These are phyloP conservation scores for Allobates femoralis DNA, from an alignment of 2,797 vertebrate genomes.

Conservation along the genomic window DNA sequence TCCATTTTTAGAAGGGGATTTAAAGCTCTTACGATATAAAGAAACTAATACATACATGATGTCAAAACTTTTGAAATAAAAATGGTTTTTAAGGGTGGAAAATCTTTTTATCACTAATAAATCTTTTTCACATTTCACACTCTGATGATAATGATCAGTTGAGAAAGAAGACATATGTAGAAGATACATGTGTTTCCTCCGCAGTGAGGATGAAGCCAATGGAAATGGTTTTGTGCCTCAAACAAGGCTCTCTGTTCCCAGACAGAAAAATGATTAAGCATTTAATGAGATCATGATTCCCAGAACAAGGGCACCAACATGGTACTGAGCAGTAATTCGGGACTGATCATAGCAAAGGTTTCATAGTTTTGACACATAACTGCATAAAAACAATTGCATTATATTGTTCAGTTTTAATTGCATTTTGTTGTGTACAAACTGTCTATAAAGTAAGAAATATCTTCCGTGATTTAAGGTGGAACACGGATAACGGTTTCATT, in stretches of 20 bases:
- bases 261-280: background rate
- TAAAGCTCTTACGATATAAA: no score
- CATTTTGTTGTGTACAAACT: background rate
- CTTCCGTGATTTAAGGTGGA: conserved; percentile 3
- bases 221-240: background rate
- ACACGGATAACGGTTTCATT: background rate
- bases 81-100: no score
- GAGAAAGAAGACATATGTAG: background rate
- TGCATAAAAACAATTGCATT: background rate
- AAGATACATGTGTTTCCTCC: background rate
- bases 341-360: background rate
- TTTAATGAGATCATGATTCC: background rate
- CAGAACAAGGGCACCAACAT: background rate
- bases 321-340: background rate
- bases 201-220: background rate
- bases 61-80: no score
- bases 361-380: conserved; percentile 4
- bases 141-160: background rate
- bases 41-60: no score
- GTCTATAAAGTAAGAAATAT: conserved; percentile 18
- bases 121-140: background rate
- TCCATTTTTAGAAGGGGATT: no score
- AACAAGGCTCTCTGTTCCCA: background rate
- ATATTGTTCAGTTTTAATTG: background rate
- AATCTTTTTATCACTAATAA: no score